Percentiles rank a stretch among this genome's conserved stretches.
These are phyloP conservation scores for Carabus problematicus DNA, from an alignment of 2,888 invertebrate species.

Conservation along the genomic window DNA sequence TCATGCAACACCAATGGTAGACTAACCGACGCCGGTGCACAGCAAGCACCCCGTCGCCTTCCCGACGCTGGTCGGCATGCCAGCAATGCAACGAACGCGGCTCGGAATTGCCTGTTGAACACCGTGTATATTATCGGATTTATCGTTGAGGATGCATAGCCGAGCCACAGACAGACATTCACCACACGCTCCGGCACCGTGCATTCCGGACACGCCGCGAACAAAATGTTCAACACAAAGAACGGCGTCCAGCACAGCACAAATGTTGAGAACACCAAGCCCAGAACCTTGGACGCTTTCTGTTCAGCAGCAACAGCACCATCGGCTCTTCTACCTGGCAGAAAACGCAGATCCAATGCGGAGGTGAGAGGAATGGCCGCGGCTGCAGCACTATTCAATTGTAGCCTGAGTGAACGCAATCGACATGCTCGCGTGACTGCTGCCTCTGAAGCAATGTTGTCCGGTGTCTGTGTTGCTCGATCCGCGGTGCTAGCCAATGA, in stretches of 20 bases:
- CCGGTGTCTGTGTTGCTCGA: constrained; percentile 76
- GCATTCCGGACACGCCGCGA: constrained; percentile 84
- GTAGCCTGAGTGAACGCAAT: constrained; percentile 66
- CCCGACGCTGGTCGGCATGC: constrained; percentile 45
- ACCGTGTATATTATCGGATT: constrained; percentile 94
- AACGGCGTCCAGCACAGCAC: constrained; percentile 94
- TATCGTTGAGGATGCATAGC: constrained; percentile 90
- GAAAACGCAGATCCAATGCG: constrained; percentile 27
- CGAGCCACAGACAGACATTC: constrained; percentile 88
- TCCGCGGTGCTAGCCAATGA: constrained; percentile 61
- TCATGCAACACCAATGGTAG: constrained; percentile 77
- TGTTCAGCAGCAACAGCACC: constrained; percentile 89
- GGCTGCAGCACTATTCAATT: constrained; percentile 61
- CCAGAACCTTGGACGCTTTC: constrained; percentile 92
- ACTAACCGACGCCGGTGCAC: constrained; percentile 69
- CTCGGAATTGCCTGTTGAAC: constrained; percentile 88
- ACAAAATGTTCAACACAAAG: constrained; percentile 85
- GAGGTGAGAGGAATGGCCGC: constrained; percentile 59
- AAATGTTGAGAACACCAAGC: constrained; percentile 91
- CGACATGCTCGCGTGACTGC: constrained; percentile 54
- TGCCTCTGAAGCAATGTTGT: constrained; percentile 74
- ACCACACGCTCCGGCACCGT: constrained; percentile 77
- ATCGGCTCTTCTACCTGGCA: constrained; percentile 26
- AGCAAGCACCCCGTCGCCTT: constrained; percentile 73
- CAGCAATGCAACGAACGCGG: constrained; percentile 80